Conservation (phyloP, 30 jellyfish, hydroid and myxozoan genomes). For the Cassiopea andromeda region DNA sequence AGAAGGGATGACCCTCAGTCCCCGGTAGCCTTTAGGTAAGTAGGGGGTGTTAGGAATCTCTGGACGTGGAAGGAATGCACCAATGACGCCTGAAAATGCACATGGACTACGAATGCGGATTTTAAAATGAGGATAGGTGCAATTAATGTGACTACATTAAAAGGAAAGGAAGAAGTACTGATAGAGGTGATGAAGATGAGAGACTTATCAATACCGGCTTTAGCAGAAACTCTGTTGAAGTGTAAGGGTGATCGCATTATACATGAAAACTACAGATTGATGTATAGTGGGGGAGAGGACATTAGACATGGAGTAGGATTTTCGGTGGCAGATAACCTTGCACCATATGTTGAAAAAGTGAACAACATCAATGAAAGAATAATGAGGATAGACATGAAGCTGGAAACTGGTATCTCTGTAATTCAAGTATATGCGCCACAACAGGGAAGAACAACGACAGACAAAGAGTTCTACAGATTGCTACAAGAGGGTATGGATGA, state of each 20-base stretch:
- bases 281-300: neutral
- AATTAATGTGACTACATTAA: neutral
- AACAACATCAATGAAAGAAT: neutral
- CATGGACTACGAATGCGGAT: neutral
- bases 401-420: neutral
- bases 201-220: neutral
- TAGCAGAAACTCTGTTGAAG: neutral
- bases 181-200: neutral
- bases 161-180: neutral
- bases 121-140: neutral
- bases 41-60: neutral
- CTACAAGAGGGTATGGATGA: no score
- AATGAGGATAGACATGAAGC: neutral
- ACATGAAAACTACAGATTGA: neutral
- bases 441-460: no score
- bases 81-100: neutral
- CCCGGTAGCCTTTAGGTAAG: neutral
- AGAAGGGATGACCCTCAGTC: no score
- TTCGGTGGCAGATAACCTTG: neutral
- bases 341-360: neutral
- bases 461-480: no score
- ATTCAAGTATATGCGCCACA: no score
- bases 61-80: neutral
- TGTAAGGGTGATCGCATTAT: neutral
- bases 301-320: neutral